Percentiles rank a stretch among this genome's conserved stretches.
Conservation (phyloP, 2,113 vertebrate genomes). For the Pelobates fuscus region DNA sequence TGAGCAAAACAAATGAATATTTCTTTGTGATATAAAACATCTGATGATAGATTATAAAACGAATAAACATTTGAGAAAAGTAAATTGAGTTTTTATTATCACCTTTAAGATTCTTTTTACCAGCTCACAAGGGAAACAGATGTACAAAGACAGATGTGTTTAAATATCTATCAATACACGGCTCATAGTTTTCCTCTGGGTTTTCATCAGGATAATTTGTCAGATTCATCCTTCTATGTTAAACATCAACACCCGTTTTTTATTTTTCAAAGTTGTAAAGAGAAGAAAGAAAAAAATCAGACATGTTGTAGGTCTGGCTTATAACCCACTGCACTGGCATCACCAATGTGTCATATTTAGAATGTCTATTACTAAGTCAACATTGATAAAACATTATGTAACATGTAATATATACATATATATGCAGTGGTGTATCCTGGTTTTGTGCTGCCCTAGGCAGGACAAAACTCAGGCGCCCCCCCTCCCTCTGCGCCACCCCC, state of each 20-base stretch:
- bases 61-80: background rate
- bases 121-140: slow-evolving; percentile 26
- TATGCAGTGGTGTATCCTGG: no score
- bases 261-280: background rate
- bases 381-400: no score
- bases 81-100: slow-evolving; percentile 33
- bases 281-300: no score
- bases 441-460: no score
- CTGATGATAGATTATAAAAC: background rate
- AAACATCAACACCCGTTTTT: background rate
- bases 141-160: slow-evolving; percentile 35
- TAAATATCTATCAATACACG: slow-evolving; percentile 29
- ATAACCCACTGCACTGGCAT: no score
- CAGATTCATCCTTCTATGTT: slow-evolving; percentile 32
- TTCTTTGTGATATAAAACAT: background rate
- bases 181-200: slow-evolving; percentile 28
- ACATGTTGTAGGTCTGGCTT: no score
- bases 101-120: slow-evolving; percentile 29
- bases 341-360: no score
- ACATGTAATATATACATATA: no score
- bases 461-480: no score
- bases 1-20: background rate
- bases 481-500: no score
- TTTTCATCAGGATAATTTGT: slow-evolving; percentile 24
- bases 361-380: no score